Conservation (phyloP, 2,888 invertebrate species). For the Eulithis prunata region DNA sequence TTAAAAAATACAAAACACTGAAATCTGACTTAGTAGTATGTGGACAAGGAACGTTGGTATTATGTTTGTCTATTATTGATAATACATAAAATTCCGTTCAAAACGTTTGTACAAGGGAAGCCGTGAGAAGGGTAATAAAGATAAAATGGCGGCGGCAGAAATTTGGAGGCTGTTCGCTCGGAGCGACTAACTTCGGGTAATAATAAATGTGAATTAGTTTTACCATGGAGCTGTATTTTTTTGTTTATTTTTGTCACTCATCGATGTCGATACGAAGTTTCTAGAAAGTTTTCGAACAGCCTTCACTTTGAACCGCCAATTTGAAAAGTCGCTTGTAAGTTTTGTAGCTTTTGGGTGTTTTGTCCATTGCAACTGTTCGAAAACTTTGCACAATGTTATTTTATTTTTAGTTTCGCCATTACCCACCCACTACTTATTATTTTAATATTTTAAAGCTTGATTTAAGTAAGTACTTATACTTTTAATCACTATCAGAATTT, state of each 20-base stretch:
- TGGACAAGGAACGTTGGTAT: not conserved
- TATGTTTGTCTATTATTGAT: constrained; percentile 26
- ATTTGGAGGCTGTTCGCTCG: constrained; percentile 84
- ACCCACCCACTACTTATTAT: not conserved
- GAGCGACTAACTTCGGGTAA: constrained; percentile 78
- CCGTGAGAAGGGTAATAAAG: constrained; percentile 58
- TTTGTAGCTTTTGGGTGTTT: constrained; percentile 67
- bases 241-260: constrained; percentile 68
- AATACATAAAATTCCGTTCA: constrained; percentile 88
- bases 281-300: constrained; percentile 88
- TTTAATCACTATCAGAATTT: not conserved
- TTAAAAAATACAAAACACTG: constrained; percentile 5
- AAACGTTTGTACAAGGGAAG: constrained; percentile 70
- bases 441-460: not conserved
- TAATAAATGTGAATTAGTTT: constrained; percentile 67
- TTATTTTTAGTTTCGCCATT: constrained; percentile 10
- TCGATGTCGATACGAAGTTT: constrained; percentile 65
- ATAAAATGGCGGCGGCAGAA: constrained; percentile 81
- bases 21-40: not conserved
- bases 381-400: constrained; percentile 80
- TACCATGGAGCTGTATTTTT: constrained; percentile 68
- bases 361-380: constrained; percentile 82
- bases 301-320: constrained; percentile 84
- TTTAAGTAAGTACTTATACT: not conserved
- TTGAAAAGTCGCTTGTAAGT: constrained; percentile 62